phyloP scores from a whole-genome alignment of 2,113 vertebrate species.

The Opisthocomus hoazin region DNA sequence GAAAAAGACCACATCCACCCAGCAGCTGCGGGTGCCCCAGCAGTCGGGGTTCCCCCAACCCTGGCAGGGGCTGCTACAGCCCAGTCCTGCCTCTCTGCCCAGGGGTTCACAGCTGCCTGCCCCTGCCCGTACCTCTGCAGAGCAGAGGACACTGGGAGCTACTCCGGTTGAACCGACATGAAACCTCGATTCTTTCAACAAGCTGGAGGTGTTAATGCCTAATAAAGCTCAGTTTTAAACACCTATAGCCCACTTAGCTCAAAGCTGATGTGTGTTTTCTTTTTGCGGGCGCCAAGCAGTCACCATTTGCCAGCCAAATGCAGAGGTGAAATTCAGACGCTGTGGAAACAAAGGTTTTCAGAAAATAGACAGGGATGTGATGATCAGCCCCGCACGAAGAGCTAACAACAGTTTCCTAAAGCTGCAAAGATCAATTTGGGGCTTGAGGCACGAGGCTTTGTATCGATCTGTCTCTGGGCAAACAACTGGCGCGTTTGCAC shows the following conservation, averaged over 20 bases:
- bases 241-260: not conserved
- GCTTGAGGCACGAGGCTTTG: not conserved
- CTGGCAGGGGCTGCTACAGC: not conserved
- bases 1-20: not conserved
- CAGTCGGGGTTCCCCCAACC: not conserved
- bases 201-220: not conserved
- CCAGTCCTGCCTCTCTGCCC: not conserved
- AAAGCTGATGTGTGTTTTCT: not conserved
- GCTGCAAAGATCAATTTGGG: not conserved
- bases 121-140: not conserved
- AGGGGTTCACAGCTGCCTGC: not conserved
- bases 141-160: not conserved
- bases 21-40: not conserved
- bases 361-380: not conserved
- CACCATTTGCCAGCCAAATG: not conserved
- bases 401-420: not conserved
- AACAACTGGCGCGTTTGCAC: not conserved
- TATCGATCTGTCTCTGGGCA: not conserved
- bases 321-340: not conserved
- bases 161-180: not conserved
- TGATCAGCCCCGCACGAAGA: not conserved
- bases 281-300: not conserved
- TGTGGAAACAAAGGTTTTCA: not conserved
- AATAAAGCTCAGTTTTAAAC: not conserved
- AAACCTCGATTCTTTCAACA: not conserved